These are phyloP conservation scores for Neodiprion virginianus DNA, from an alignment of 1,140 invertebrate genomes.

Conservation along the genomic window DNA sequence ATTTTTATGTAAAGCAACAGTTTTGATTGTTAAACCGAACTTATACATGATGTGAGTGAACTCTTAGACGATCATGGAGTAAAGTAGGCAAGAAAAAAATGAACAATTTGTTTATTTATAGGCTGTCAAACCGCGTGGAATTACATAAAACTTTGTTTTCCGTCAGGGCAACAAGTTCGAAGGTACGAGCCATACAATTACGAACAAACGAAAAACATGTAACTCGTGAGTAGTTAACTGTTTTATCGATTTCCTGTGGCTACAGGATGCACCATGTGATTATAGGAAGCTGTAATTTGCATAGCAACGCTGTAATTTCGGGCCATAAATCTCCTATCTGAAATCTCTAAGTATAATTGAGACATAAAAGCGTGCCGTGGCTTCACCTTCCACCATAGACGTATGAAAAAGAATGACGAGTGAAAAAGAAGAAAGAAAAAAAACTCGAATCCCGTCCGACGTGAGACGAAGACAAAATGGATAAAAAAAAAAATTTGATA, in stretches of 20 bases:
- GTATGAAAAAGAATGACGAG: background rate
- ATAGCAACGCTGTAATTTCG: slow-evolving; percentile 37
- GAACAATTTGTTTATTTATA: too few species aligned
- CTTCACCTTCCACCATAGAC: background rate
- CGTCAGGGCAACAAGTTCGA: too few species aligned
- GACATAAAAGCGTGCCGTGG: slow-evolving; percentile 35
- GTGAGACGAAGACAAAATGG: background rate
- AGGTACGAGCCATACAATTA: too few species aligned
- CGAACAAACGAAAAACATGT: too few species aligned
- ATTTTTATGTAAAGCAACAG: too few species aligned
- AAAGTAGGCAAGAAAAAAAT: too few species aligned
- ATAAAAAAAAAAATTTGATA: background rate
- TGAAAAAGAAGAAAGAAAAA: background rate
- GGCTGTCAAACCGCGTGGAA: too few species aligned
- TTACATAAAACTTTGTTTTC: too few species aligned
- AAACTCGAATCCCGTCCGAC: background rate
- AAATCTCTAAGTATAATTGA: slow-evolving; percentile 37
- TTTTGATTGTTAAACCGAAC: too few species aligned
- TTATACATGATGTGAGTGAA: too few species aligned
- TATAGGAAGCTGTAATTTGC: slow-evolving; percentile 37
- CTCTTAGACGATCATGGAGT: too few species aligned
- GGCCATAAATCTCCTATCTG: slow-evolving; percentile 36
- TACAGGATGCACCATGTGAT: background rate
- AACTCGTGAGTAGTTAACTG: background rate
- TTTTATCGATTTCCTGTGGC: slow-evolving; percentile 2